These are phyloP conservation scores for Pipa parva DNA, from an alignment of 2,113 vertebrate species.

Conservation along the genomic window DNA sequence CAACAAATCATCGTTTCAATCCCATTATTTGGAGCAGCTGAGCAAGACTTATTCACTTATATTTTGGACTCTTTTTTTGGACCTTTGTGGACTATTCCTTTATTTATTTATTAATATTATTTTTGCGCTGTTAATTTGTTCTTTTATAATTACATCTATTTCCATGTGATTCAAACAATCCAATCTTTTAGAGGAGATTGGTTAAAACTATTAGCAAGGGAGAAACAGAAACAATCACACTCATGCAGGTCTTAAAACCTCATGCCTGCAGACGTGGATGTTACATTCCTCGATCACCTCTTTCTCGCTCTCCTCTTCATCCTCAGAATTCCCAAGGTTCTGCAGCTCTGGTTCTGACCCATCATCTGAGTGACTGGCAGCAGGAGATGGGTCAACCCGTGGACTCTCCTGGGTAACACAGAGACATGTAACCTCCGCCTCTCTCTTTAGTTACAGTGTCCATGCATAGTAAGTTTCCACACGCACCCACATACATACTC, in stretches of 20 bases:
- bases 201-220: not conserved
- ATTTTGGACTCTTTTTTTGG: too few relatives aligned
- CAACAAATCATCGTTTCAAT: too few relatives aligned
- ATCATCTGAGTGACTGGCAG: slow-evolving; percentile 47
- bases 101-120: too few relatives aligned
- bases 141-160: not conserved
- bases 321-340: slow-evolving; percentile 54
- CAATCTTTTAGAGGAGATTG: not conserved
- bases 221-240: slow-evolving; percentile 12
- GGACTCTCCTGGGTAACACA: slow-evolving; percentile 56
- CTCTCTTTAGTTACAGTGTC: not conserved
- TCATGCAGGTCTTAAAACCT: slow-evolving; percentile 22
- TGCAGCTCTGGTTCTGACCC: slow-evolving; percentile 62
- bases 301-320: slow-evolving; percentile 57
- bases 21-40: too few relatives aligned
- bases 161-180: not conserved
- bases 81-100: too few relatives aligned
- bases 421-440: slow-evolving; percentile 14
- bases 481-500: not conserved
- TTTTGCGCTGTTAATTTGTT: too few relatives aligned
- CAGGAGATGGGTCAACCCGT: slow-evolving; percentile 47
- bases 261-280: not conserved
- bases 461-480: not conserved
- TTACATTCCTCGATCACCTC: slow-evolving; percentile 49
- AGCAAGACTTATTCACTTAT: too few relatives aligned